A percentile compares a stretch with the other conserved stretches of the same genome.
These are phyloP conservation scores for Tetrapedia diversipes DNA, from an alignment of 2,888 invertebrate species.

Conservation along the genomic window DNA sequence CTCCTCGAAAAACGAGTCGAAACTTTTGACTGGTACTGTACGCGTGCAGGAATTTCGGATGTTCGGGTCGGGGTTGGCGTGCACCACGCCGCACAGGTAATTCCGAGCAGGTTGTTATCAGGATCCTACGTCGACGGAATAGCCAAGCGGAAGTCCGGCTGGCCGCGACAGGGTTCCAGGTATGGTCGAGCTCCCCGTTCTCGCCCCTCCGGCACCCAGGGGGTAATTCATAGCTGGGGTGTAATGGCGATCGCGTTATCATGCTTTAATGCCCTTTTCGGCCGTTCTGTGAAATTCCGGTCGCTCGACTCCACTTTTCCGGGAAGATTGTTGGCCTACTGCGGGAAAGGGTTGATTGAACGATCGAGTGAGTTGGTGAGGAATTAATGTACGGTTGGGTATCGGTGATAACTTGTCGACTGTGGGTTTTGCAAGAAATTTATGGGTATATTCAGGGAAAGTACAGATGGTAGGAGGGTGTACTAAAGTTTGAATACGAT, in stretches of 20 bases:
- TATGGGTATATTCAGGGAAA: too few relatives aligned
- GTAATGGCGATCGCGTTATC: constrained; percentile 66
- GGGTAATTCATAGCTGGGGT: constrained; percentile 71
- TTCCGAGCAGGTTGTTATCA: constrained; percentile 69
- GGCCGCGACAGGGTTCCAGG: constrained; percentile 45
- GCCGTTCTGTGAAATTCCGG: constrained; percentile 37
- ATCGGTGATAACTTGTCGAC: not conserved
- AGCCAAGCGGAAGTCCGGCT: constrained; percentile 70
- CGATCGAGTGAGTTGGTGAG: not conserved
- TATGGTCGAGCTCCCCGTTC: constrained; percentile 35
- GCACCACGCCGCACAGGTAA: constrained; percentile 46
- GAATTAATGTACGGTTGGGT: not conserved
- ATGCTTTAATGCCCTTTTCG: constrained; percentile 55
- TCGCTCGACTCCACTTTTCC: constrained; percentile 42
- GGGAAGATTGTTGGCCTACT: constrained; percentile 14
- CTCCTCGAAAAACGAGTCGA: too few relatives aligned
- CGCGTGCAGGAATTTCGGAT: constrained; percentile 52
- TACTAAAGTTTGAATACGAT: too few relatives aligned
- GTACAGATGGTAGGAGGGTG: too few relatives aligned
- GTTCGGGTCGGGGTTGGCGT: constrained; percentile 52
- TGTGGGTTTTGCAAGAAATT: too few relatives aligned
- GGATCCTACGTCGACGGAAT: constrained; percentile 69
- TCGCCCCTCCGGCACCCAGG: constrained; percentile 21
- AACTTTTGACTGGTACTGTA: too few relatives aligned
- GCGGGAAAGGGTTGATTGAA: constrained; percentile 11